A percentile compares a stretch with the other conserved stretches of the same genome.
Evolutionary conservation across 1,140 invertebrate species (phyloP).

Genomic region (Hydropsyche tenuis): DNA sequence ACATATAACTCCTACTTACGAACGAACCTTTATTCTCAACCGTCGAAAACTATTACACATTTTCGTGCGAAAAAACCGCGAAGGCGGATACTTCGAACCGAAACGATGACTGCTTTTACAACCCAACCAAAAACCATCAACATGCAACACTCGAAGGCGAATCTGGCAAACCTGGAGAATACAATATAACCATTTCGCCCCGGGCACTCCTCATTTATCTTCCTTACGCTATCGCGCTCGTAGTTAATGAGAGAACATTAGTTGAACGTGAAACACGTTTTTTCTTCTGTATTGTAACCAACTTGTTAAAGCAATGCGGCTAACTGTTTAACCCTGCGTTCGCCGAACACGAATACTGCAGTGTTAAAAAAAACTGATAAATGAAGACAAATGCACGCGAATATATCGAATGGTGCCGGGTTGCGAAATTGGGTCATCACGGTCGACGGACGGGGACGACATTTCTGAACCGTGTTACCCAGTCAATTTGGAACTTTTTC

Average conservation of each 20-base stretch:
- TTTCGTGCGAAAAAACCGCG: too few relatives aligned
- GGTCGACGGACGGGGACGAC: background rate
- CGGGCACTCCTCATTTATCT: slow-evolving; percentile 18
- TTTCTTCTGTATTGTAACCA: slow-evolving; percentile 14
- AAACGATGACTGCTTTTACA: background rate
- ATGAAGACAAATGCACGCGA: background rate
- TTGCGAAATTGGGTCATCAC: slow-evolving; percentile 5
- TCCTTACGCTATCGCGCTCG: slow-evolving; percentile 27
- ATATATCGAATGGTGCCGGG: background rate
- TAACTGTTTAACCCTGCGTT: slow-evolving; percentile 24
- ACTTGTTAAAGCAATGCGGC: slow-evolving; percentile 2
- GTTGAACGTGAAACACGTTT: slow-evolving; percentile 25
- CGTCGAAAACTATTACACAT: too few relatives aligned
- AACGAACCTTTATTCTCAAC: too few relatives aligned
- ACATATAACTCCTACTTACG: too few relatives aligned
- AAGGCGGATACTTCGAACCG: too few relatives aligned
- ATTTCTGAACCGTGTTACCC: slow-evolving; percentile 12
- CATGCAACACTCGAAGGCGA: background rate
- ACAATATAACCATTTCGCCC: slow-evolving; percentile 20
- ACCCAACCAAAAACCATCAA: background rate
- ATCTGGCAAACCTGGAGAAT: background rate
- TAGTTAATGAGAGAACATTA: slow-evolving; percentile 23
- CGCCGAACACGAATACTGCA: background rate
- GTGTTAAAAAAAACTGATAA: background rate
- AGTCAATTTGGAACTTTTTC: slow-evolving; percentile 18